phyloP scores from a whole-genome alignment of 1,140 invertebrate species.

The Aplysia californica region DNA sequence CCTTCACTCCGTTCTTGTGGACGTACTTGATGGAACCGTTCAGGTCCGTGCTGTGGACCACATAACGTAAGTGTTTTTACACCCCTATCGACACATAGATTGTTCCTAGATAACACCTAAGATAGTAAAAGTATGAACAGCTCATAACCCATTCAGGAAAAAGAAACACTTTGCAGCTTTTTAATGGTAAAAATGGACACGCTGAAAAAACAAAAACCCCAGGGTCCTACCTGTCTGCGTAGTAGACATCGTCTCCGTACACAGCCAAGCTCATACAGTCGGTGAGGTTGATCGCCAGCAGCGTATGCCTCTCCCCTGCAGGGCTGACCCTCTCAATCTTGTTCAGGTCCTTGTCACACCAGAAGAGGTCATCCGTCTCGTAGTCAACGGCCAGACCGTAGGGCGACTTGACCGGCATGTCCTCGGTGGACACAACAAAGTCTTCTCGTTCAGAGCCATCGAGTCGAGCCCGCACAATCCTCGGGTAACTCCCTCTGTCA shows the following conservation, averaged over 20 bases:
- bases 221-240: conserved; percentile 74
- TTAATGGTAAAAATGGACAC: too few species aligned
- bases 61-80: conserved; percentile 8
- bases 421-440: conserved; percentile 53
- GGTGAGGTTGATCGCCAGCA: conserved; percentile 72
- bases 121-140: too few species aligned
- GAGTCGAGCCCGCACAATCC: conserved; percentile 95
- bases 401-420: conserved; percentile 68
- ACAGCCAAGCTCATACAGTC: conserved; percentile 69
- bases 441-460: conserved; percentile 83
- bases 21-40: conserved; percentile 77
- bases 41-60: conserved; percentile 71
- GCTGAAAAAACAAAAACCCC: too few species aligned
- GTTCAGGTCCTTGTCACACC: conserved; percentile 82
- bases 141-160: too few species aligned
- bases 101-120: too few species aligned
- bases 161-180: too few species aligned
- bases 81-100: too few species aligned
- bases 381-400: conserved; percentile 77
- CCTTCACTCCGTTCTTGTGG: conserved; percentile 72
- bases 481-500: conserved; percentile 96
- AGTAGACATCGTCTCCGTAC: conserved; percentile 70
- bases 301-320: conserved; percentile 56
- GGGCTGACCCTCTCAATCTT: conserved; percentile 60
- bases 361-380: conserved; percentile 90